These are phyloP conservation scores for Nyctalus aviator DNA, from an alignment of 2,797 vertebrate genomes.

Conservation along the genomic window DNA sequence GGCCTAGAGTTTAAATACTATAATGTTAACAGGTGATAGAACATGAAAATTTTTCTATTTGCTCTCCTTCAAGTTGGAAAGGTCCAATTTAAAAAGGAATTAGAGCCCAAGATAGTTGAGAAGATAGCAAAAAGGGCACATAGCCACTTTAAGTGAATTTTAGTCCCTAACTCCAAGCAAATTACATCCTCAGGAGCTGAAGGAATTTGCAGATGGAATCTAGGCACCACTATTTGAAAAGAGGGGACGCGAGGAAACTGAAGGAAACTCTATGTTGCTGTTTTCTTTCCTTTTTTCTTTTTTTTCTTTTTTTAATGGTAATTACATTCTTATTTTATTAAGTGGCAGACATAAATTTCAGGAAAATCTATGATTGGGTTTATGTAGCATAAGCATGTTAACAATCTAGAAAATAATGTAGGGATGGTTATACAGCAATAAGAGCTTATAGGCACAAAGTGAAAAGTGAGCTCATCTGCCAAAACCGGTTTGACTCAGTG, in stretches of 20 bases:
- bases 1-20: neutral
- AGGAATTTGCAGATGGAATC: conserved; percentile 76
- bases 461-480: neutral
- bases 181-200: conserved; percentile 70
- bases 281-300: neutral
- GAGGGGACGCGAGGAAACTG: conserved; percentile 15
- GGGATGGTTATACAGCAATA: neutral
- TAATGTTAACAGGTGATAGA: conserved; percentile 47
- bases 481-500: too few species aligned
- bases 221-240: conserved; percentile 52
- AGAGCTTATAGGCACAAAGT: neutral
- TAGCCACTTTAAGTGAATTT: conserved; percentile 69
- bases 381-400: neutral
- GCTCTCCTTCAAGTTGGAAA: conserved; percentile 59
- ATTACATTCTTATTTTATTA: neutral
- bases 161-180: conserved; percentile 73
- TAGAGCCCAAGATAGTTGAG: conserved; percentile 59
- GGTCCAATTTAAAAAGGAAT: conserved; percentile 57
- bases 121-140: conserved; percentile 69
- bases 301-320: neutral
- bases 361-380: neutral
- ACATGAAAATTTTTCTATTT: conserved; percentile 72
- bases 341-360: neutral
- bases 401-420: neutral
- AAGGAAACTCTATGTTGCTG: neutral